A percentile compares a stretch with the other conserved stretches of the same genome.
Conservation (phyloP, 2,797 vertebrate species). For the Micrastur ruficollis region DNA sequence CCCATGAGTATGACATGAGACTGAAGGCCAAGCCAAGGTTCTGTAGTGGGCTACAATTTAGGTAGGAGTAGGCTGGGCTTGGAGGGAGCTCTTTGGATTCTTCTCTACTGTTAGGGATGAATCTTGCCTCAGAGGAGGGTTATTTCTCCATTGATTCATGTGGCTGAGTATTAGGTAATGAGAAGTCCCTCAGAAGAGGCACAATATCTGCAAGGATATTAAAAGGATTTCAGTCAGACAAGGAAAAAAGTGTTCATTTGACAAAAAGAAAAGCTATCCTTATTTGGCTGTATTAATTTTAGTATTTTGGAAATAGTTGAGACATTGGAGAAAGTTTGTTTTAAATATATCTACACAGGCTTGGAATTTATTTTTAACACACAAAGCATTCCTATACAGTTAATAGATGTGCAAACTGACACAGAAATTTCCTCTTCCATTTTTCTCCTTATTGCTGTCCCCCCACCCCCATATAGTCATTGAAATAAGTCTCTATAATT, state of each 20-base stretch:
- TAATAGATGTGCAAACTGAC: not conserved
- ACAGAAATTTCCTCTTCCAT: not conserved
- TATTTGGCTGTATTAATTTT: not conserved
- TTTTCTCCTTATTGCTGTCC: not conserved
- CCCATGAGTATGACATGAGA: fast-evolving
- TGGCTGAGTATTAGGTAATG: not conserved
- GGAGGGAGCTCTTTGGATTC: not conserved
- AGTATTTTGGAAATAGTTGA: not conserved
- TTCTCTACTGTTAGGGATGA: not conserved
- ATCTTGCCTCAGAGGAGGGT: not conserved
- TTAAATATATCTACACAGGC: not conserved
- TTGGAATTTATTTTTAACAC: not conserved
- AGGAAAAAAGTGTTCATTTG: not conserved
- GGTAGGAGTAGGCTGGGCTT: not conserved
- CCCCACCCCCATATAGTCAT: not conserved
- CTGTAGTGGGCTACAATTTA: not conserved
- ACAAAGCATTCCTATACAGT: not conserved
- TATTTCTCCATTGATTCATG: not conserved
- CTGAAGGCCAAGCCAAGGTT: not conserved
- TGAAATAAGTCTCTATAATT: not conserved
- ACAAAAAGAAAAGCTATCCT: not conserved
- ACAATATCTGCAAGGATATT: not conserved
- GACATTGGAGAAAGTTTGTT: not conserved
- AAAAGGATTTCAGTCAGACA: not conserved
- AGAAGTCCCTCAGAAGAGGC: not conserved